Conservation (phyloP, 1,140 invertebrate genomes). For the Homalodisca vitripennis region DNA sequence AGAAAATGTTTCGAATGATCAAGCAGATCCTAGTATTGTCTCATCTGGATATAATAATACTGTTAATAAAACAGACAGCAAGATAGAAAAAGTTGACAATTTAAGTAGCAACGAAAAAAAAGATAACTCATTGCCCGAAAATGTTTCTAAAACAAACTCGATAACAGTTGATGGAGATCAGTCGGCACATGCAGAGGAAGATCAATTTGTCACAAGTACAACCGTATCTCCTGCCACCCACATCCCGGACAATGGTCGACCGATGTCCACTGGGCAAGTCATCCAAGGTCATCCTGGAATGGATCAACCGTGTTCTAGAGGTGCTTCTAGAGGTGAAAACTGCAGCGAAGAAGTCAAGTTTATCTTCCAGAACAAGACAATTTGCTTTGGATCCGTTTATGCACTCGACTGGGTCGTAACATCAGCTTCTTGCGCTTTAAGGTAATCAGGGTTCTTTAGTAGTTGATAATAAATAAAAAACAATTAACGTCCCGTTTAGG, state of each 20-base stretch:
- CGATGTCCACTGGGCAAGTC: neutral
- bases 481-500: no score
- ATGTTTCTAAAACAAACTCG: no score
- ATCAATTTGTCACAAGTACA: neutral
- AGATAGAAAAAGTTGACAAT: no score
- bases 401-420: constrained; percentile 40
- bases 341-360: constrained; percentile 31
- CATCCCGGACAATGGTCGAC: neutral
- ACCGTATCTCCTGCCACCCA: constrained; percentile 5
- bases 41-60: no score
- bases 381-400: constrained; percentile 40
- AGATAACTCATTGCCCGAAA: no score
- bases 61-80: no score
- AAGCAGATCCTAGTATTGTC: no score
- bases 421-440: constrained; percentile 40
- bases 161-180: no score
- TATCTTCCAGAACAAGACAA: constrained; percentile 25
- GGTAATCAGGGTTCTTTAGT: no score
- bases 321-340: neutral
- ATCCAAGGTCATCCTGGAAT: neutral
- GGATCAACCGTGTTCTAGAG: constrained; percentile 3
- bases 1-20: no score
- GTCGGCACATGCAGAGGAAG: neutral
- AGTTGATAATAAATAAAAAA: no score
- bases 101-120: no score